Evolutionary conservation across 2,113 vertebrate genomes (phyloP), one percentile per base, ranked within the genome.

Genomic region (Corvus moneduloides): DNA sequence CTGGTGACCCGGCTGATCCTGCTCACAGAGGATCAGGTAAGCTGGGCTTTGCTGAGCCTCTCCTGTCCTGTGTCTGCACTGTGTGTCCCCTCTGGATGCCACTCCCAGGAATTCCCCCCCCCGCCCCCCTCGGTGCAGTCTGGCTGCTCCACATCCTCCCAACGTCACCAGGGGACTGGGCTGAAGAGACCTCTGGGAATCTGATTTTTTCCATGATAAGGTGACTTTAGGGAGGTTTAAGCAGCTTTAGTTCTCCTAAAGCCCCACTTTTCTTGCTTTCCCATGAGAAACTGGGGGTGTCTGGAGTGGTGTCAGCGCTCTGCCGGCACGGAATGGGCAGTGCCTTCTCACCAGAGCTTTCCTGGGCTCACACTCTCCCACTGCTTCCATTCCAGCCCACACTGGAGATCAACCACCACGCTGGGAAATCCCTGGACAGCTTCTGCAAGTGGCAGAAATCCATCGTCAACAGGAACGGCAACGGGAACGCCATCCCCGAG

Each of bases 381-480:
- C 15, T 84, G 24, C 71, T 59, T 63, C 83, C 52, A 20, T 91
- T 87, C 28, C 97, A 99, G 99, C 99, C 99, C 44, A 99, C 98
- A 1, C 96, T 99, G 92, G 99, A 99, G 97, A 98, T 99, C 74
- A 99, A 99, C 97, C 99, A 99, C 94, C 99, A 99, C 0, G 99
- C 99, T 0, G 99, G 99, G 48, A 99, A 99, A 96, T 99, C 99
- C 86, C 98, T 99, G 89, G 99, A 99, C 98, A 99, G 99, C 97
- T 99, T 99, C 97, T 99, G 99, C 96, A 99, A 99, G 93, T 99
- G 99, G 99, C 99, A 99, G 98, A 99, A 99, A 96, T 99, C 98
- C 96, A 99, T 99, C 48, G 98, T 99, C 95, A 99, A 98, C 97
- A 98, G 98, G 78, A 99, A 98, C 9, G 98, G 99, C 94, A 98